Base-by-base conservation (phyloP, 2,888 invertebrate species). In the Buathra laborator region DNA sequence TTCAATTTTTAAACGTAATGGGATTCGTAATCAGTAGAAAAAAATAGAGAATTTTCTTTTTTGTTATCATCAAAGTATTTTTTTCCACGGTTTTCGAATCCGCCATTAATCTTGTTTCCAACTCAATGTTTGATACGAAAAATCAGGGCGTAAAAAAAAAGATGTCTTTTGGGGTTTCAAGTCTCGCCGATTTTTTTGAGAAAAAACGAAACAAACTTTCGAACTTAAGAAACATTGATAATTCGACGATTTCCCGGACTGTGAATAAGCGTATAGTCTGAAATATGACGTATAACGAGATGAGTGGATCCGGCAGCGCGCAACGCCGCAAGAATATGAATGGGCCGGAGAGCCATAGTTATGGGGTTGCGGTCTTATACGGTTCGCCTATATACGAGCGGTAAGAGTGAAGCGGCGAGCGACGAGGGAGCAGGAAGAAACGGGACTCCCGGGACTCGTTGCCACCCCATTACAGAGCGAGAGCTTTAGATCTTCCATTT, bases 381-480 rank as follows among this genome's bases (percentile, higher is more conserved):
- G 46, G 37, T 37, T 37, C 51, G 32, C 24, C 56, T 24, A 79
- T 37, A 62, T 32, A 16, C 43, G 48, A 75, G 70, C 56, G 76
- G 72, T 64, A 68, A 86, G 59, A 86, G 86, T 48, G 85, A 83
- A 86, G 80, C 62, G 71, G 67, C 81, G 79, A 80, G 79, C 82
- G 79, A 70, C 83, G 78, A 74, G 83, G 82, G 71, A 82, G 64
- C 59, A 80, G 87, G 87, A 91, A 91, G 91, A 91, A 94, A 94
- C 90, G 90, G 92, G 90, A 89, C 94, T 92, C 94, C 64, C 86
- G 94, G 92, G 94, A 91, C 93, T 94, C 94, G 94, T 94, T 93
- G 92, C 90, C 92, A 93, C 93, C 92, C 94, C 90, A 94, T 94
- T 93, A 93, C 90, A 92, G 88, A 90, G 87, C 37, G 62, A 71